Evolutionary conservation across 2,797 vertebrate species (phyloP).

Genomic region (Dendrocincla fuliginosa): DNA sequence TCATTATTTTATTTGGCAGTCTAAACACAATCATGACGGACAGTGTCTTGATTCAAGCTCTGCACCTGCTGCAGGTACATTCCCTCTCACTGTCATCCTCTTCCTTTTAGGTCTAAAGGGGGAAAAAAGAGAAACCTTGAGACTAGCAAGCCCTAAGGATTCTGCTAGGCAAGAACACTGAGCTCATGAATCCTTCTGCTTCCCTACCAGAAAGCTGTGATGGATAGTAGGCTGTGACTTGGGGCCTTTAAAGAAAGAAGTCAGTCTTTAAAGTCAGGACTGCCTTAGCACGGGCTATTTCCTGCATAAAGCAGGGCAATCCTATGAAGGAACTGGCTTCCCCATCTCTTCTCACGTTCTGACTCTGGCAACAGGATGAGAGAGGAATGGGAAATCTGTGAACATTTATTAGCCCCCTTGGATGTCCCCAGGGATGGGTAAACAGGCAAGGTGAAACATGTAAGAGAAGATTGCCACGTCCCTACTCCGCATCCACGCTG

Average conservation of each 20-base stretch:
- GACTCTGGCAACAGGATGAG: neutral
- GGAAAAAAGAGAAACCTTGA: neutral
- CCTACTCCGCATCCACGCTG: neutral
- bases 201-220: neutral
- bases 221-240: neutral
- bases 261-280: neutral
- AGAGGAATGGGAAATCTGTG: neutral
- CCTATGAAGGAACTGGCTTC: neutral
- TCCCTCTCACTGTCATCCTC: neutral
- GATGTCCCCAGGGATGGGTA: neutral
- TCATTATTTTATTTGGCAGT: conserved; percentile 56
- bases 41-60: neutral
- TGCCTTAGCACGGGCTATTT: neutral
- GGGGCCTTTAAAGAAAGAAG: neutral
- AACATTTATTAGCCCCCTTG: neutral
- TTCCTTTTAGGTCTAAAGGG: neutral
- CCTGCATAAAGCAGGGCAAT: neutral
- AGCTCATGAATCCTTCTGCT: neutral
- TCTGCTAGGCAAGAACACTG: neutral
- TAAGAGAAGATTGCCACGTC: neutral
- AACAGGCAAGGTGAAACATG: neutral
- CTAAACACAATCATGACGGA: conserved; percentile 20
- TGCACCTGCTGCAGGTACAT: conserved; percentile 28
- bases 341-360: neutral
- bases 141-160: neutral